A percentile compares a stretch with the other conserved stretches of the same genome.
phyloP scores from a whole-genome alignment of 2,797 vertebrate genomes.

The Enteromius anoplus region DNA sequence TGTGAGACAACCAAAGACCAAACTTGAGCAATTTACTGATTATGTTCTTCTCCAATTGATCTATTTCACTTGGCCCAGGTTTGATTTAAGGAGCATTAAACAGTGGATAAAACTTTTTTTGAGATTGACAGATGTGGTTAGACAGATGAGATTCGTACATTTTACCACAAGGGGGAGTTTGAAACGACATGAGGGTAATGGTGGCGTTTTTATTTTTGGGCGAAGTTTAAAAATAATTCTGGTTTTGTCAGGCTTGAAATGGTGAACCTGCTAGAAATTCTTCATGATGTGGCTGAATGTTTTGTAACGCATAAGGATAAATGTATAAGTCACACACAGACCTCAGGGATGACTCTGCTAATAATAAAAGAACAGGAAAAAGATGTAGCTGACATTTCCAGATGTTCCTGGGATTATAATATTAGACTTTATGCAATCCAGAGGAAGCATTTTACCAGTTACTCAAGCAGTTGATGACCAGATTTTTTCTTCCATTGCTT shows the following conservation, averaged over 20 bases:
- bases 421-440: neutral
- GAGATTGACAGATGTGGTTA: neutral
- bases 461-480: neutral
- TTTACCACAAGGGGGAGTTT: neutral
- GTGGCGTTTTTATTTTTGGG: neutral
- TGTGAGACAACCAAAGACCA: neutral
- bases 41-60: neutral
- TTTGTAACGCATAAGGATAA: conserved; percentile 1
- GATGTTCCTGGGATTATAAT: neutral
- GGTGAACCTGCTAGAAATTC: conserved; percentile 3
- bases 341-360: conserved; percentile 36
- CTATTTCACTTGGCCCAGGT: neutral
- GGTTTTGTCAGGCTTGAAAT: neutral
- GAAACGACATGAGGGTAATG: neutral
- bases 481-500: neutral
- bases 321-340: conserved; percentile 13
- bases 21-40: neutral
- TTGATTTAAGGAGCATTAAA: neutral
- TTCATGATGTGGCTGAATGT: conserved; percentile 1
- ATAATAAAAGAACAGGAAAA: neutral
- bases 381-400: neutral
- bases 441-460: conserved; percentile 5
- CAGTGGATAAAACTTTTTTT: neutral
- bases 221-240: neutral
- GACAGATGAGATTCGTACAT: neutral